These are phyloP conservation scores for Drosophila kohkoa DNA, from an alignment of 1,140 invertebrate species.

Conservation along the genomic window DNA sequence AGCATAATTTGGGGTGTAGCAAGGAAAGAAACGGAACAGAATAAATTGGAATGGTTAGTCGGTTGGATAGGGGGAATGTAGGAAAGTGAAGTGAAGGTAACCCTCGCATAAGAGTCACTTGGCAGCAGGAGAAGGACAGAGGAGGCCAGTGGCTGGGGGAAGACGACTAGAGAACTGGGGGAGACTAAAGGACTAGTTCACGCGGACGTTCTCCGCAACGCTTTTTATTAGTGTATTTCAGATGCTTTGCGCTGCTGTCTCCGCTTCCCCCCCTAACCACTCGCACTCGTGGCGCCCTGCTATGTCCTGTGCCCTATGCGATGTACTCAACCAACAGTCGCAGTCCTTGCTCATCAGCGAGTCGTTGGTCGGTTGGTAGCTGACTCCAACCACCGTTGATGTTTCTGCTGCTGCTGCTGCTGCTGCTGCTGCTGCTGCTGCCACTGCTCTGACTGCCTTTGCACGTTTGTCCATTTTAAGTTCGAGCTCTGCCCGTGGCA, in stretches of 20 bases:
- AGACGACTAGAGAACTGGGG: conserved; percentile 22
- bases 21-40: conserved; percentile 27
- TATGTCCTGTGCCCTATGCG: conserved; percentile 18
- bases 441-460: conserved; percentile 34
- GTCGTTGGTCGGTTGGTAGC: conserved; percentile 30
- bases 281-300: background rate
- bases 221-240: conserved; percentile 58
- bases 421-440: no score
- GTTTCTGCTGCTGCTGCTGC: no score
- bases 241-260: conserved; percentile 31
- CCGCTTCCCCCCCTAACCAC: background rate
- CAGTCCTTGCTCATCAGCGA: conserved; percentile 78
- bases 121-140: conserved; percentile 3
- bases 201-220: conserved; percentile 54
- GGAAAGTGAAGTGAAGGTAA: conserved; percentile 24
- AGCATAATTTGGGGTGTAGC: conserved; percentile 57
- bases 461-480: conserved; percentile 81
- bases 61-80: background rate
- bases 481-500: conserved; percentile 80
- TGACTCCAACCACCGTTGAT: conserved; percentile 13
- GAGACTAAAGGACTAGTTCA: conserved; percentile 64
- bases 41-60: background rate
- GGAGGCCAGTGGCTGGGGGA: background rate
- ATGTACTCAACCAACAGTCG: conserved; percentile 40
- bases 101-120: conserved; percentile 63